Percentiles rank a stretch among this genome's conserved stretches.
phyloP scores from a whole-genome alignment of 2,113 vertebrate genomes.

The Boleophthalmus pectinirostris region DNA sequence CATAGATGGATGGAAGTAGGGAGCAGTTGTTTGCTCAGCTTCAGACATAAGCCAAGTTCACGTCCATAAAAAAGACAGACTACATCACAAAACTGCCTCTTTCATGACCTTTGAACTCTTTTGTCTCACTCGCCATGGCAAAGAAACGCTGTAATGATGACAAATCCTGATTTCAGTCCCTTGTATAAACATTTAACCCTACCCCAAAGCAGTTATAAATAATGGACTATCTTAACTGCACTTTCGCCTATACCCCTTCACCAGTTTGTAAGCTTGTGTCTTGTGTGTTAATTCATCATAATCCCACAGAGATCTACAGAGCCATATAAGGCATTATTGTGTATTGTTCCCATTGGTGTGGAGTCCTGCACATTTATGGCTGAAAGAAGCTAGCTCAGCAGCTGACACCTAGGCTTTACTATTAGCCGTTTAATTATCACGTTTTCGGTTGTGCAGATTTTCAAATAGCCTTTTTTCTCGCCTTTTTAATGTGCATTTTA shows the following conservation, averaged over 20 bases:
- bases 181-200: neutral
- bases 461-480: neutral
- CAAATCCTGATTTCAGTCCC: neutral
- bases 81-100: neutral
- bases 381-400: slow-evolving; percentile 32
- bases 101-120: neutral
- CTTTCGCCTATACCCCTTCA: neutral
- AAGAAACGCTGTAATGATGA: neutral
- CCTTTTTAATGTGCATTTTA: neutral
- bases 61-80: neutral
- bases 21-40: slow-evolving; percentile 25
- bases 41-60: slow-evolving; percentile 17
- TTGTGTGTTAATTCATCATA: neutral
- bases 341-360: neutral
- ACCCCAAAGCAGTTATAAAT: neutral
- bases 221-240: neutral
- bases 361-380: slow-evolving; percentile 6
- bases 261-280: neutral
- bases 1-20: slow-evolving; percentile 23
- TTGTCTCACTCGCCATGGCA: neutral
- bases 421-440: slow-evolving; percentile 52
- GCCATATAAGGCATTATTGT: neutral
- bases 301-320: neutral
- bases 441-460: slow-evolving; percentile 7
- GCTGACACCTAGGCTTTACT: slow-evolving; percentile 35